Evolutionary conservation across 2,113 vertebrate species (phyloP), one percentile per base, ranked within the genome.

Genomic region (Hiodon tergisus): DNA sequence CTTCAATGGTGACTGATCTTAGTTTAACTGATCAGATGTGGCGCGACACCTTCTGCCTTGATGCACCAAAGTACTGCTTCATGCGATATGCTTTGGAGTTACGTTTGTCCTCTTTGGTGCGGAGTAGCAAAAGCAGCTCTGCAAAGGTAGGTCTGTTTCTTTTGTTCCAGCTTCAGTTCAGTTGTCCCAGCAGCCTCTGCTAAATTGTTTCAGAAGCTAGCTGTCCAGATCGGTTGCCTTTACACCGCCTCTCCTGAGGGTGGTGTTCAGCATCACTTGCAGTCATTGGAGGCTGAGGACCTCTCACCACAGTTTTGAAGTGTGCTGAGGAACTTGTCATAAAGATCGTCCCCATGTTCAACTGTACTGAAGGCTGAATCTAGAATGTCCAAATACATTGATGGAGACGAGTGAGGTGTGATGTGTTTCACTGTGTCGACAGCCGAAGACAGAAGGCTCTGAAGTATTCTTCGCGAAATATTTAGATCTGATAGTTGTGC

Each of bases 111-210:
- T 79, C 71, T 51, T 78, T 58, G 52, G 67, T 73, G 50, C 63
- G 63, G 2, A 76, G n/a, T 17, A 78, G 16, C 53, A 80, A 50
- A 4, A 77, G 61, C 3, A 79, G n/a, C 51, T 79, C 78, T 61
- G 70, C 5, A 73, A 79, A 79, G 1, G 59, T 46, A 16, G 74
- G 74, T 5, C 2, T 58, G n/a, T 60, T 72, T 68, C 47, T 63
- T 68, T 46, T 78, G 50, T 9, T 81, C 73, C 4, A 78, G 52
- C 58, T 81, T 69, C 8, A 81, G 79, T 69, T 59, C 71, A 14
- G 66, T 67, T 75, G 50, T 81, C 53, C 79, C 72, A 80, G 55
- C 78, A 79, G 3, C 76, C 76, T 13, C 70, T 46, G 52, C 69
- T 66, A 50, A 77, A 66, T 47, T 77, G 76, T 16, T 52, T 67